Evolutionary conservation across 1,140 invertebrate genomes (phyloP).

Genomic region (Diachasmimorpha longicaudata): DNA sequence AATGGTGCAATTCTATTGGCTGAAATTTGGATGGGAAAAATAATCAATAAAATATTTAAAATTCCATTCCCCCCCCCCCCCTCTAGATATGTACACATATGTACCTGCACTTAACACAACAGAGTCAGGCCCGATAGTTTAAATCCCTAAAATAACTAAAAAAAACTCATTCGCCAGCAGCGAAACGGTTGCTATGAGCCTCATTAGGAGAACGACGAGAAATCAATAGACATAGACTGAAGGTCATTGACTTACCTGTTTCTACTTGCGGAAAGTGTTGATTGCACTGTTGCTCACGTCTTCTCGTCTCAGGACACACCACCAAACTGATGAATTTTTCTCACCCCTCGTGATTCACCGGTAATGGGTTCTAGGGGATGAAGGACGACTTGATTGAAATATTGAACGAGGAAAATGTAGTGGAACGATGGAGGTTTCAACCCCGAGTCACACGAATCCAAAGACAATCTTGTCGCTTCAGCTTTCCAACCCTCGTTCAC

Average conservation of each 20-base stretch:
- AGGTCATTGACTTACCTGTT: slow-evolving; percentile 29
- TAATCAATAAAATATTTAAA: too few species aligned
- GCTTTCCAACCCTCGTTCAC: slow-evolving; percentile 19
- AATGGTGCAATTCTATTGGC: too few species aligned
- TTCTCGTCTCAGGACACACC: too few species aligned
- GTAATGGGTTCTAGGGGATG: background rate
- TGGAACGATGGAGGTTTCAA: background rate
- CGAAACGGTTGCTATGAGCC: too few species aligned
- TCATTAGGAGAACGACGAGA: background rate
- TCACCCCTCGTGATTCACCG: background rate
- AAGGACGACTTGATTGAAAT: background rate
- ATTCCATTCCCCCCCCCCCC: too few species aligned
- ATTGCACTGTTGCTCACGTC: background rate
- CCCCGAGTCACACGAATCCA: background rate
- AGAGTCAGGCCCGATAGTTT: too few species aligned
- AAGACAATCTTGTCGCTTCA: background rate
- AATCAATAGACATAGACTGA: background rate
- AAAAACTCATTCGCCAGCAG: too few species aligned
- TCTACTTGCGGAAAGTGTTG: background rate
- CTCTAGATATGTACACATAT: too few species aligned
- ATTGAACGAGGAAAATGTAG: background rate
- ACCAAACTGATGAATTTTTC: background rate
- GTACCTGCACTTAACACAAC: too few species aligned
- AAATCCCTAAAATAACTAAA: too few species aligned
- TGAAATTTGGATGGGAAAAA: too few species aligned